These are phyloP conservation scores for Caerostris extrusa DNA, from an alignment of 1,140 invertebrate genomes.

Conservation along the genomic window DNA sequence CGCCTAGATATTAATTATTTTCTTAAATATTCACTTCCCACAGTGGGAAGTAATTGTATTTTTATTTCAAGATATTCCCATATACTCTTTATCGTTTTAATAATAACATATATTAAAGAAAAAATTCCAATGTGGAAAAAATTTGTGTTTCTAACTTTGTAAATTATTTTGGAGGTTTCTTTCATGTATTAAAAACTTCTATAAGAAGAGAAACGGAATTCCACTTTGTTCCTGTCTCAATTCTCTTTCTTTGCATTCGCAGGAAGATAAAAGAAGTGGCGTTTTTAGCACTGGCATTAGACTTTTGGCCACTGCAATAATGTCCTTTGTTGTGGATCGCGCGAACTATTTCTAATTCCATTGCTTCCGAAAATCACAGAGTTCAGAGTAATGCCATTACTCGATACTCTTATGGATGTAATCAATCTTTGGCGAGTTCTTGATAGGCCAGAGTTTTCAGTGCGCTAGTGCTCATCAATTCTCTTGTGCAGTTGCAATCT, in stretches of 20 bases:
- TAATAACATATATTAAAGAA: too few relatives aligned
- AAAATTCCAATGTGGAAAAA: too few relatives aligned
- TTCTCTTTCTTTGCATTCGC: neutral
- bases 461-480: neutral
- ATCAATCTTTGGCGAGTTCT: neutral
- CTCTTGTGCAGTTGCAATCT: conserved; percentile 23
- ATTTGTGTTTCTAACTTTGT: too few relatives aligned
- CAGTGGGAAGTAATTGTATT: too few relatives aligned
- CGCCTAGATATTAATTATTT: too few relatives aligned
- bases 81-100: too few relatives aligned
- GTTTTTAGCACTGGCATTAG: conserved; percentile 17
- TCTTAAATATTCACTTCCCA: too few relatives aligned
- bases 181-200: too few relatives aligned
- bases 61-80: too few relatives aligned
- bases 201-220: too few relatives aligned
- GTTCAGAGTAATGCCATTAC: too few relatives aligned
- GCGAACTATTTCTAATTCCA: conserved; percentile 12
- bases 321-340: conserved; percentile 20
- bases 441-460: conserved; percentile 1
- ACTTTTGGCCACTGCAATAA: neutral
- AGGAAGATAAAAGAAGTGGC: neutral
- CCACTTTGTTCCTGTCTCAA: neutral
- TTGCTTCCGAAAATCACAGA: neutral
- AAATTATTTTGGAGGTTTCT: too few relatives aligned
- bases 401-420: neutral